These are phyloP conservation scores for Parapsyche elsis DNA, from an alignment of 1,140 invertebrate genomes.

Conservation along the genomic window DNA sequence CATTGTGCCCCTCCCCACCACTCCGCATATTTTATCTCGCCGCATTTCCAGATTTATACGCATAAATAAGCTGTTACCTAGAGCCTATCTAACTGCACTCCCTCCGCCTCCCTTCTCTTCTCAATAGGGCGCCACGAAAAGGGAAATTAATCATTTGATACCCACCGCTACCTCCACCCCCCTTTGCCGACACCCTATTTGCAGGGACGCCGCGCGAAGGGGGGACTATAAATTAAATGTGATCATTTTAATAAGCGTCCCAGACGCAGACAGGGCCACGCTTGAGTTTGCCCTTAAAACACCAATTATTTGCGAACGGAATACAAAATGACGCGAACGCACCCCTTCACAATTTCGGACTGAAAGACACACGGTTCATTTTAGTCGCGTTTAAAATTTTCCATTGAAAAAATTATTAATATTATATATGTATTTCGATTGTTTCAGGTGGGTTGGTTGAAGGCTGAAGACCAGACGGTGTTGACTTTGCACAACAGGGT, in stretches of 20 bases:
- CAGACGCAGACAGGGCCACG: not conserved
- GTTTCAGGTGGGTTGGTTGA: conserved; percentile 86
- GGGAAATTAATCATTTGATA: conserved; percentile 50
- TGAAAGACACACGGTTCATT: not conserved
- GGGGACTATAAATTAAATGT: conserved; percentile 49
- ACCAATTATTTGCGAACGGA: conserved; percentile 4
- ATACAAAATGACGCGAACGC: not conserved
- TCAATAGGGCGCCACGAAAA: not conserved
- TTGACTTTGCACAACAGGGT: conserved; percentile 85
- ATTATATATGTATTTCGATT: conserved; percentile 15
- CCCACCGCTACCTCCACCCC: conserved; percentile 7
- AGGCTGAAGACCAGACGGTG: conserved; percentile 89
- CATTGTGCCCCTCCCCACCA: conserved; percentile 44
- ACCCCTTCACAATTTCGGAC: too few relatives aligned
- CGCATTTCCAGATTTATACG: conserved; percentile 53
- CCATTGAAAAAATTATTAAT: not conserved
- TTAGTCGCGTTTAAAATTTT: not conserved
- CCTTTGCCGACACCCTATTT: conserved; percentile 9
- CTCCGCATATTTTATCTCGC: conserved; percentile 51
- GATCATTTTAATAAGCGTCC: conserved; percentile 47
- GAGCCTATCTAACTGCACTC: not conserved
- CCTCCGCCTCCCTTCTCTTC: not conserved
- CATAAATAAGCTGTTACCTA: conserved; percentile 54
- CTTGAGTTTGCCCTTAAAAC: not conserved
- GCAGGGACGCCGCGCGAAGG: not conserved